Base-by-base conservation (phyloP, 2,888 invertebrate genomes). In the Macroteleia sp. region DNA sequence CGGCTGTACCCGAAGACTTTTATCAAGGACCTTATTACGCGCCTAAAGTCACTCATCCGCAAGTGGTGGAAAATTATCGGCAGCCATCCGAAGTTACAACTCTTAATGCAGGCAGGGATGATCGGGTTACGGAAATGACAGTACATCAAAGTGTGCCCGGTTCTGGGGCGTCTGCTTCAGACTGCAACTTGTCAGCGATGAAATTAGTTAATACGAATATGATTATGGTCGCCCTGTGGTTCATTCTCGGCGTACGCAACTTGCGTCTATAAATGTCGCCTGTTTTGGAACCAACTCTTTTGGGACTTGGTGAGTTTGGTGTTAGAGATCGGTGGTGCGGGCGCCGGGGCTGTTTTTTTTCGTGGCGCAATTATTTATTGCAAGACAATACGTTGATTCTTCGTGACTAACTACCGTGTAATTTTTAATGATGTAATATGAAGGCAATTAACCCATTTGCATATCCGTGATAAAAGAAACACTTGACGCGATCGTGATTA, bases 51-150 rank as follows among this genome's bases (percentile, higher is more conserved):
- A 79, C 81, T 9, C 62, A 67, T 6, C 81, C 83, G 0, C 81
- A 83, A 39, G 28, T 82, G 28, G 81, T 84, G 16, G 83, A 85
- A 14, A 82, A 82, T 46, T 83, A 85, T 70, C 56, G 82, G 22
- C 82, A 80, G 39, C 74, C 79, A 30, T 50, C 75, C n/a, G 81
- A 81, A 17, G 34, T 19, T 2, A 61, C 71, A 3, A 57, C 69
- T 4, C 62, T 61, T 5, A 46, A 75, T 3, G 25, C 42, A n/a
- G n/a, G n/a, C 9, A 79, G 79, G 46, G 52, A 62, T 3, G 48
- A 48, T 3, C 1, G 48, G n/a, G n/a, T 28, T 14, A 42, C 36
- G 4, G 30, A 48, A 14, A 16, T 28, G n/a, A n/a, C n/a, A 34
- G 8, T 12, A 1, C 41, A 17, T 5, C 30, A 30, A 25, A 6